A percentile compares a stretch with the other conserved stretches of the same genome.
These are phyloP conservation scores for Syngnathus rostellatus DNA, from an alignment of 2,797 vertebrate species.

Conservation along the genomic window DNA sequence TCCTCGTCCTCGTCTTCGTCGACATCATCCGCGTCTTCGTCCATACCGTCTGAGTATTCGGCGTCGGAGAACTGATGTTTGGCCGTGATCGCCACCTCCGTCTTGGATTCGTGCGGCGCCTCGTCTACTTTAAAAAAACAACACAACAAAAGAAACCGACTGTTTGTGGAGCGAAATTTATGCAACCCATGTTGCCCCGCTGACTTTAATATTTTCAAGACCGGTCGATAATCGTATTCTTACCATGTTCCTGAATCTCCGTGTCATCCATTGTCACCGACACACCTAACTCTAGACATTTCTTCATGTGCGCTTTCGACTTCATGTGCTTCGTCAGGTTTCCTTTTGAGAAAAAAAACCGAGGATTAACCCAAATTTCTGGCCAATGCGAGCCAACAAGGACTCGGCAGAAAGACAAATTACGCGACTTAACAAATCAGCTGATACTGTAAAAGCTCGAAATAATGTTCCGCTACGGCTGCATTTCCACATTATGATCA, in stretches of 20 bases:
- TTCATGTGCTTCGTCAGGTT: constrained; percentile 99
- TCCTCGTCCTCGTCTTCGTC: constrained; percentile 95
- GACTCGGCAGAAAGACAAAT: constrained; percentile 3
- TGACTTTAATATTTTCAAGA: neutral
- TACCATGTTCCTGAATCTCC: constrained; percentile 90
- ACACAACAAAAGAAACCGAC: neutral
- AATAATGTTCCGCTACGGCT: constrained; percentile 9
- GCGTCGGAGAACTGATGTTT: constrained; percentile 98
- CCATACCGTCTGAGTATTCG: constrained; percentile 85
- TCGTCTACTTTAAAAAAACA: constrained; percentile 70
- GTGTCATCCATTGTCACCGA: constrained; percentile 88
- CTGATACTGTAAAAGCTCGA: constrained; percentile 13
- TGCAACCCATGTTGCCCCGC: too few relatives aligned
- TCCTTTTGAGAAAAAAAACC: constrained; percentile 61
- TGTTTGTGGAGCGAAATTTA: too few relatives aligned
- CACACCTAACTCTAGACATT: constrained; percentile 95
- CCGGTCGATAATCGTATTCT: constrained; percentile 16
- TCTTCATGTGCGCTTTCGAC: constrained; percentile 99
- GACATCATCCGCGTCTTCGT: constrained; percentile 88
- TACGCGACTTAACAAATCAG: constrained; percentile 1
- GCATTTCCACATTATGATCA: constrained; percentile 11
- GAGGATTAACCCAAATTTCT: neutral
- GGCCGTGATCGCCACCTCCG: constrained; percentile 63
- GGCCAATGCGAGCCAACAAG: neutral
- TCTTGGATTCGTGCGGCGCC: constrained; percentile 75